Conservation (phyloP, 2,888 invertebrate species). For the Philereme vetulata region DNA sequence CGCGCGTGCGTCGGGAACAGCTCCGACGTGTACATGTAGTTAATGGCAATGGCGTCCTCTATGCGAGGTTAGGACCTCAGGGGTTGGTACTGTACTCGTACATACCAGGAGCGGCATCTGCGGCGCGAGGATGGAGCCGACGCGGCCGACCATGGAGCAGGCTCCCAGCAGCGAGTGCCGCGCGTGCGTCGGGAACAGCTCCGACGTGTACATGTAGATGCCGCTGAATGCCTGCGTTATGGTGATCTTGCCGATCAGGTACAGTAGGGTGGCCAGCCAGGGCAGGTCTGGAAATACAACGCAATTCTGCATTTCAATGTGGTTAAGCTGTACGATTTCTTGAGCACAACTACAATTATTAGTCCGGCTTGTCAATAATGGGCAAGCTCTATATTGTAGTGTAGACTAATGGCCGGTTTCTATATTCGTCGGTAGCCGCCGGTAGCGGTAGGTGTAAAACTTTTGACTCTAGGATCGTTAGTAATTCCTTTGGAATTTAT, state of each 20-base stretch:
- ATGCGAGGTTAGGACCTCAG: too few relatives aligned
- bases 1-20: slow-evolving; percentile 89
- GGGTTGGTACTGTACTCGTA: slow-evolving; percentile 4
- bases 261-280: slow-evolving; percentile 74
- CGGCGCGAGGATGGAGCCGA: slow-evolving; percentile 89
- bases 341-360: too few relatives aligned
- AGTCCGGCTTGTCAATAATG: too few relatives aligned
- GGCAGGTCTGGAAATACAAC: slow-evolving; percentile 52
- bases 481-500: too few relatives aligned
- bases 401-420: too few relatives aligned
- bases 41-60: slow-evolving; percentile 70
- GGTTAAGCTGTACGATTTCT: too few relatives aligned
- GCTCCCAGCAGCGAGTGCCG: slow-evolving; percentile 87
- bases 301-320: too few relatives aligned
- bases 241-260: slow-evolving; percentile 86
- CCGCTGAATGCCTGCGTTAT: slow-evolving; percentile 88
- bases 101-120: slow-evolving; percentile 87
- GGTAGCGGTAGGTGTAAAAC: too few relatives aligned
- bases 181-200: slow-evolving; percentile 89
- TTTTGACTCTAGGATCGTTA: too few relatives aligned
- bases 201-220: slow-evolving; percentile 88
- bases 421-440: too few relatives aligned
- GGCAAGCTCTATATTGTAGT: too few relatives aligned
- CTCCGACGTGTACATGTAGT: too few relatives aligned
- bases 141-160: slow-evolving; percentile 89